Percentiles rank a stretch among this genome's conserved stretches.
These are phyloP conservation scores for Cetonia aurata DNA, from an alignment of 2,888 invertebrate species.

Conservation along the genomic window DNA sequence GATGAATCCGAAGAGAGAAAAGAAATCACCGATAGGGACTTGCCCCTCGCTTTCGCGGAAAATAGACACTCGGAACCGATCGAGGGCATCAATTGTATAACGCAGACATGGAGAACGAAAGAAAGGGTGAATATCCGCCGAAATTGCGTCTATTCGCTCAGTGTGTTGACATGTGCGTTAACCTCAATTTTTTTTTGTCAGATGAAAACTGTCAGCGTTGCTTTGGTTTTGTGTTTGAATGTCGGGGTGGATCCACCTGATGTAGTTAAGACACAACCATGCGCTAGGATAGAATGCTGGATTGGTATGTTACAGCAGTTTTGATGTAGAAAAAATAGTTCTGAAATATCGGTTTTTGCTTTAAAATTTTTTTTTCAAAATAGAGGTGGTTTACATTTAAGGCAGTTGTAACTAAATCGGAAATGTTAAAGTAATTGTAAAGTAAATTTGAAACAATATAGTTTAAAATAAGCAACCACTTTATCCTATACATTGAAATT, in stretches of 20 bases:
- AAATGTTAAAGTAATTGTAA: too few species aligned
- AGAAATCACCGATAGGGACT: conserved; percentile 72
- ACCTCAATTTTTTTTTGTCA: conserved; percentile 65
- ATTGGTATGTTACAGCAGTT: conserved; percentile 75
- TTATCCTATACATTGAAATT: too few species aligned
- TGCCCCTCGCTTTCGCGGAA: conserved; percentile 80
- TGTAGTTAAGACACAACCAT: conserved; percentile 96
- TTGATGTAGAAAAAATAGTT: too few species aligned
- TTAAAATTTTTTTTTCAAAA: too few species aligned
- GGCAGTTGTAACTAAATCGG: too few species aligned
- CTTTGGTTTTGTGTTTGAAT: conserved; percentile 96
- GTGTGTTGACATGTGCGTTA: conserved; percentile 47
- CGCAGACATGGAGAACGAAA: conserved; percentile 92
- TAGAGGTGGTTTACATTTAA: too few species aligned
- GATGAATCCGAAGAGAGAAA: conserved; percentile 48
- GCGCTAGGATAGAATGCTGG: conserved; percentile 97
- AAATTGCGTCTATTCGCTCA: conserved; percentile 8
- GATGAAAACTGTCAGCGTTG: conserved; percentile 99
- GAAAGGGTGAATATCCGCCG: conserved; percentile 76
- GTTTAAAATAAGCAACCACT: background rate
- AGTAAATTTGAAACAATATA: too few species aligned
- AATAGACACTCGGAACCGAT: conserved; percentile 82
- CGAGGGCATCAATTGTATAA: conserved; percentile 74
- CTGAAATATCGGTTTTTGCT: too few species aligned
- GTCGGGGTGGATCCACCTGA: conserved; percentile 99